Base-by-base conservation (phyloP, 2,888 invertebrate species). In the Caenorhabditis angaria region DNA sequence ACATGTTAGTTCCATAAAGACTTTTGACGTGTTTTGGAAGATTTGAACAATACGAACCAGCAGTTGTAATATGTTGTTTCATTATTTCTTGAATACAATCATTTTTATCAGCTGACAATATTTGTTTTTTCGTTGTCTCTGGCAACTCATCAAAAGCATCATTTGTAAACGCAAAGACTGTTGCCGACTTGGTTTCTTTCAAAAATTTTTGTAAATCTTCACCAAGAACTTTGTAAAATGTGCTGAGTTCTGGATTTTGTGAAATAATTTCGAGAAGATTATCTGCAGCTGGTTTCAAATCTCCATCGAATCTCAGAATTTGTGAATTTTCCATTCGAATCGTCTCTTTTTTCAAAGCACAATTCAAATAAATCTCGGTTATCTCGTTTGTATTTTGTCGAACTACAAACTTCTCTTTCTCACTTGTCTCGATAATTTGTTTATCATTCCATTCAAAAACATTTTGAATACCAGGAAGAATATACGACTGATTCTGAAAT, bases 141-240 rank as follows among this genome's bases (percentile, higher is more conserved):
- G 61, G 35, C 18, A 61, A 22, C 18, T 20, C 10, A 1, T 61
- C 51, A n/a, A 61, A 61, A 6, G 61, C 61, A 1, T 50, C 28
- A 32, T 61, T 51, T 5, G 61, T 61, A 29, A 61, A 61, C 22
- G 61, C 61, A 29, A 61, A 61, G 4, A 61, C 35, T 2, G 61
- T 61, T 2, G 56, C n/a, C 2, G 20, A 8, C 3, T 56, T 24
- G 22, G 22, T 22, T 35, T 56, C 35, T 4, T 10, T 3, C 22
- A 56, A 56, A 35, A 32, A 32, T 5, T 6, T 20, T 4, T 20
- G 29, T 1, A 56, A 10, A 2, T 56, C 56, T 2, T 32, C 56
- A 2, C 35, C 56, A 3, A 56, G 12, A 2, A 56, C 10, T 28
- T 32, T 35, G 22, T 18, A 28, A 27, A 56, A 56, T n/a, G 27